Percentiles rank a stretch among this genome's conserved stretches.
Conservation (phyloP, 1,140 invertebrate genomes). For the Papilio machaon region DNA sequence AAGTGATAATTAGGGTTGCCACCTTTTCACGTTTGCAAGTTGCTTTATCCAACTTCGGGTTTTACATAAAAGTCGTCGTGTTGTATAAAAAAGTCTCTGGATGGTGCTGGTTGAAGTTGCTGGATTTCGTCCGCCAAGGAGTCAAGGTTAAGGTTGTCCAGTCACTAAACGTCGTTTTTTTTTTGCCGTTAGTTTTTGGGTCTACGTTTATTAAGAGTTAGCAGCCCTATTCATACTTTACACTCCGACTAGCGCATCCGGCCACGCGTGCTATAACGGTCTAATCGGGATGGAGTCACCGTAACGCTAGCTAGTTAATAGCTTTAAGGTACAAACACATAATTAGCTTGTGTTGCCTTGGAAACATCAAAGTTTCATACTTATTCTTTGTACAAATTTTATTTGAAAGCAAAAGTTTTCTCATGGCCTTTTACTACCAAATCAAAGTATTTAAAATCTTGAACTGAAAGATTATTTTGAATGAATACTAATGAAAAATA, state of each 20-base stretch:
- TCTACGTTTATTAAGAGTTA: background rate
- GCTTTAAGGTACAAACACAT: slow-evolving; percentile 1
- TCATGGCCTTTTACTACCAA: background rate
- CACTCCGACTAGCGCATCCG: background rate
- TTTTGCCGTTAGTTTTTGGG: no score
- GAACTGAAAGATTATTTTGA: background rate
- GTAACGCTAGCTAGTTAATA: background rate
- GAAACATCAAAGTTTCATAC: background rate
- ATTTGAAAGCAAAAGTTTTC: background rate
- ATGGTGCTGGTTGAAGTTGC: no score
- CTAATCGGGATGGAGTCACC: background rate
- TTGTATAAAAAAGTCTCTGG: no score
- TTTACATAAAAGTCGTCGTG: no score
- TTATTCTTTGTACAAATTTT: background rate
- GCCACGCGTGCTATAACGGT: slow-evolving; percentile 1
- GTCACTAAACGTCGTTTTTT: no score
- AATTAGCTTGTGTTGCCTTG: background rate
- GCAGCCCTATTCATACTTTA: background rate
- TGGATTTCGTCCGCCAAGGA: no score
- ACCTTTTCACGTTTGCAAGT: background rate
- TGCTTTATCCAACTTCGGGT: no score
- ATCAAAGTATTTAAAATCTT: background rate
- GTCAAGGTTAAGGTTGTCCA: no score
- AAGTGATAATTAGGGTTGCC: background rate
- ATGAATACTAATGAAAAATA: background rate